Evolutionary conservation across 1,140 invertebrate species (phyloP), one percentile per base, ranked within the genome.

Genomic region (Tetramorium alpestre): DNA sequence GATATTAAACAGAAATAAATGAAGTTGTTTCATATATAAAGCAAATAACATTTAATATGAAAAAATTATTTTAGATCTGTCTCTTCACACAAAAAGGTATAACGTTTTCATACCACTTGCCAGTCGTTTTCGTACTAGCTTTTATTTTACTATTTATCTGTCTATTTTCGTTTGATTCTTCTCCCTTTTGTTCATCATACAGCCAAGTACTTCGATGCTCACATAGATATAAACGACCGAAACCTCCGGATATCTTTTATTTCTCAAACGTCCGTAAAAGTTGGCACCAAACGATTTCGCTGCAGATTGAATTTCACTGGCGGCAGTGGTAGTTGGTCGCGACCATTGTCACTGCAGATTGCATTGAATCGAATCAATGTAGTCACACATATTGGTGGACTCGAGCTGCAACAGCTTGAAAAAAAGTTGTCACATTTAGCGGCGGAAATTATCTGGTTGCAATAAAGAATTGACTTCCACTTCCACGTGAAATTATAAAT

Each of bases 271-370:
- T 87, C 73, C 70, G 77, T 73, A 76, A 90, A 89, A 87, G 88
- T 89, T 86, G 85, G 62, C 47, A 56, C 56, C 73, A 73, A 87
- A 80, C 86, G 80, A 87, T 89, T 92, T 88, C 85, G 86, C 91
- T 93, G 77, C 77, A 94, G 93, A 92, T 94, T 92, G 92, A 86
- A 91, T 94, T 93, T 73, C 77, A 87, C 47, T 82, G 91, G 77
- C 75, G 73, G 67, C 67, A 88, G 38, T 92, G 90, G 88, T 90
- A 90, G 76, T 64, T 82, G 51, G n/a, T 56, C 69, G 56, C 72
- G 87, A 86, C 75, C 75, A 88, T 89, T 88, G 87, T 86, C 87
- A 86, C 69, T 47, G 82, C n/a, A 64, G 69, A 89, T 86, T 80
- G 82, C 82, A 86, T 86, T 28, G 69, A 86, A 5, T 28, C 47